Base-by-base conservation (phyloP, 2,888 invertebrate species). In the Macaria notata region DNA sequence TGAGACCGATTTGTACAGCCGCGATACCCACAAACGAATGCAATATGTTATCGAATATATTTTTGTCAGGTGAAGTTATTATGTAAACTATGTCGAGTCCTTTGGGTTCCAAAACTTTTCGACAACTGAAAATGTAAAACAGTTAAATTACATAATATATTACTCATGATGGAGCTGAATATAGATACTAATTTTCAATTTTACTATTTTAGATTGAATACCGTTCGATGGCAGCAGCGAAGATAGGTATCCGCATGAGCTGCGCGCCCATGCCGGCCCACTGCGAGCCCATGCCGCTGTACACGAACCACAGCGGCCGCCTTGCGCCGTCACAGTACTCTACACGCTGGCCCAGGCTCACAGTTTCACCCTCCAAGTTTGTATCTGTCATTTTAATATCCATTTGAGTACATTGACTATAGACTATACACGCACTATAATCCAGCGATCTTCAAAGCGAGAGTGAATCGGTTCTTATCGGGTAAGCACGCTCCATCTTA, bases 11-110 rank as follows among this genome's bases (percentile, higher is more conserved):
- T 89, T 93, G 88, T 3, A 88, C 74, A 0, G 95, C 94, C 9
- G 95, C 94, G 62, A 96, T 96, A 29, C 94, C 94, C 31, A 95
- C 94, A 79, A 96, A 96, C 3, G 94, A 94, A 78, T 95, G 88
- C 7, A 95, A 74, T 46, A 94, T 94, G 71, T 94, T 93, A 55
- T 80, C 75, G 46, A 76, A 81, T 29, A 69, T 76, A 0, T 76
- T 83, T 9, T 93, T 42, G 7, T 59, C 50, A 4, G 36, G 8
- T 3, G 64, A 59, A 0, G 59, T 58, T 43, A 68, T 58, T n/a
- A 68, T 64, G 1, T 65, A 8, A 2, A 63, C 49, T 19, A 68
- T 54, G 33, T 62, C 56, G 19, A 65, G 29, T 48, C 63, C 61
- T 33, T 52, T 54, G 1, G 60, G 60, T 9, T 59, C 46, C 41